phyloP scores from a whole-genome alignment of 2,797 vertebrate genomes.

The Austrolebias charrua region DNA sequence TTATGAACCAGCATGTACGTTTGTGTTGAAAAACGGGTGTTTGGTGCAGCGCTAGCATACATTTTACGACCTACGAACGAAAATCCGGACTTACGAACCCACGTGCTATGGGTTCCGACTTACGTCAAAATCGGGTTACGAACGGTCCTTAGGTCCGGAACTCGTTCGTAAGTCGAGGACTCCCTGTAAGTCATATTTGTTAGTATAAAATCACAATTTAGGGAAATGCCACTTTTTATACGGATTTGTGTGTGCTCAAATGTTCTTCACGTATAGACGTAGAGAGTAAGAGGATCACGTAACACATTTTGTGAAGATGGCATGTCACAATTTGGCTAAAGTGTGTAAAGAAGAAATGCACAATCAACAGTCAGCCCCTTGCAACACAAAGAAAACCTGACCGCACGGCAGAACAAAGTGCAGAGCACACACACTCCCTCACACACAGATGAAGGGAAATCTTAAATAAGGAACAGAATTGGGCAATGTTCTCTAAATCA shows the following conservation, averaged over 20 bases:
- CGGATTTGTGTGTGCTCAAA: no score
- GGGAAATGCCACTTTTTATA: no score
- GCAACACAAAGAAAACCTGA: constrained; percentile 47
- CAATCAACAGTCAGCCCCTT: constrained; percentile 55
- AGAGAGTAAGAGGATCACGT: constrained; percentile 31
- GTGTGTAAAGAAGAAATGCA: constrained; percentile 68
- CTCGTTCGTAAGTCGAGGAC: no score
- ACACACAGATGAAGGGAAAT: constrained; percentile 36
- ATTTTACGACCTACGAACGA: no score
- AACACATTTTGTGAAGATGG: constrained; percentile 29
- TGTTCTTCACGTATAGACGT: no score
- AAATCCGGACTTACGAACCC: no score
- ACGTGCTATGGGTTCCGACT: no score
- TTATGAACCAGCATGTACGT: no score
- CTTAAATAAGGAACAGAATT: constrained; percentile 72
- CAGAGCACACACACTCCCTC: constrained; percentile 16
- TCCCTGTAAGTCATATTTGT: neutral
- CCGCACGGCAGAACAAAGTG: constrained; percentile 68
- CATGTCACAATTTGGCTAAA: constrained; percentile 24
- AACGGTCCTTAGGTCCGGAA: no score
- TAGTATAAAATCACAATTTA: neutral
- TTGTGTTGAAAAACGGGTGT: no score
- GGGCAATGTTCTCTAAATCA: constrained; percentile 74
- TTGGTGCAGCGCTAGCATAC: no score
- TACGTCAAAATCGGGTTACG: no score